Evolutionary conservation across 1,140 invertebrate genomes (phyloP), one percentile per base, ranked within the genome.

Genomic region (Atta cephalotes): DNA sequence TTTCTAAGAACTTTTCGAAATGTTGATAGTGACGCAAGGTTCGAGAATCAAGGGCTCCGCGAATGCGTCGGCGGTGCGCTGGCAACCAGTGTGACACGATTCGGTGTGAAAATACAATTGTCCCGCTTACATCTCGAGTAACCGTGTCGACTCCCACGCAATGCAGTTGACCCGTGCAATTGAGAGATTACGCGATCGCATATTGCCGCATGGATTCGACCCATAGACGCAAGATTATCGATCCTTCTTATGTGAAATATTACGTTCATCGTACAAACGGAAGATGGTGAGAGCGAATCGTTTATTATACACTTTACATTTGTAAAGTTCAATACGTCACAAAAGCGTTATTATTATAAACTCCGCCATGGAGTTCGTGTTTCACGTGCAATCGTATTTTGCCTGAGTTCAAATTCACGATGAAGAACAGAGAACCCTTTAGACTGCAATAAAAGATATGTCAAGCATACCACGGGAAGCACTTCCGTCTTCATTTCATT

Each of bases 101-200:
- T 31, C 79, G 28, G 45, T 79, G 77, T 79, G 78, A 60, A 68
- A 56, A 56, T 35, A 51, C 39, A 76, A 70, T 31, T 65, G 85
- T 76, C 53, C 80, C 72, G 79, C 28, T 87, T 87, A 63, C 63
- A 58, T 70, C 71, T 53, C 65, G 65, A 87, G 63, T 76, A 82
- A 87, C 45, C 65, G 76, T 85, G 78, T 66, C 58, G 45, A 76
- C 85, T 65, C 89, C 88, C 68, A 90, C 89, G 88, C 80, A 28
- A 86, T 21, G 74, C 62, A 31, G 70, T 71, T 85, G 86, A 90
- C 86, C 89, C 65, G 81, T 28, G 45, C 81, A 4, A 6, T 51
- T 70, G 21, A 28, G 31, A 71, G n/a, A 66, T 87, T 82, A 72
- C 78, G 53, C 49, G 74, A 21, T 78, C 71, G 66, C 72, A 7